A percentile compares a stretch with the other conserved stretches of the same genome.
Evolutionary conservation across 2,888 invertebrate genomes (phyloP).

Genomic region (Periphyllus acericola): DNA sequence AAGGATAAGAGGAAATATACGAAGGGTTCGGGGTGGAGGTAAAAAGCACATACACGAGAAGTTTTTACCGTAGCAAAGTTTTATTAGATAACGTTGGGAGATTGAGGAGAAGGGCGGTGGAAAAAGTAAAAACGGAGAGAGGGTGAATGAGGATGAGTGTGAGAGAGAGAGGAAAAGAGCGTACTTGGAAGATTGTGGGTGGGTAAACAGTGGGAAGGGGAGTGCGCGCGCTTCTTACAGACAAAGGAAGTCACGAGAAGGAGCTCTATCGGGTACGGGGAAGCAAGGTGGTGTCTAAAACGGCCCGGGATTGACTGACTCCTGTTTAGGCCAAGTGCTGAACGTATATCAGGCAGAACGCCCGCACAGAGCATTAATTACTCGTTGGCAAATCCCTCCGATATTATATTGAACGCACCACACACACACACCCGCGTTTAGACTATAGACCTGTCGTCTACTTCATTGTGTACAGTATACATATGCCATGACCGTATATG

Average conservation of each 20-base stretch:
- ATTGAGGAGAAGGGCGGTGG: neutral
- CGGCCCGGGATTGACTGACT: slow-evolving; percentile 17
- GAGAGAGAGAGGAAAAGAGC: slow-evolving; percentile 58
- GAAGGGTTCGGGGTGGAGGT: neutral
- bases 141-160: slow-evolving; percentile 56
- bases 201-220: neutral
- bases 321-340: neutral
- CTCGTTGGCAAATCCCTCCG: neutral
- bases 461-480: too few relatives aligned
- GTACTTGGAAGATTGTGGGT: neutral
- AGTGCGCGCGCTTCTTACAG: neutral
- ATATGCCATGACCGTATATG: too few relatives aligned
- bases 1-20: neutral
- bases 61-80: slow-evolving; percentile 43
- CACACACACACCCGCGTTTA: neutral
- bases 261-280: neutral
- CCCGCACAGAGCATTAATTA: slow-evolving; percentile 37
- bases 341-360: neutral
- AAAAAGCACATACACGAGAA: neutral
- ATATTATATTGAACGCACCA: neutral
- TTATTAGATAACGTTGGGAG: slow-evolving; percentile 30
- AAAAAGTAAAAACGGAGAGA: slow-evolving; percentile 37
- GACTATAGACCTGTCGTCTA: neutral
- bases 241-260: neutral
- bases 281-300: neutral